Conservation (phyloP, 2,888 invertebrate species). For the Epinotia ramella region DNA sequence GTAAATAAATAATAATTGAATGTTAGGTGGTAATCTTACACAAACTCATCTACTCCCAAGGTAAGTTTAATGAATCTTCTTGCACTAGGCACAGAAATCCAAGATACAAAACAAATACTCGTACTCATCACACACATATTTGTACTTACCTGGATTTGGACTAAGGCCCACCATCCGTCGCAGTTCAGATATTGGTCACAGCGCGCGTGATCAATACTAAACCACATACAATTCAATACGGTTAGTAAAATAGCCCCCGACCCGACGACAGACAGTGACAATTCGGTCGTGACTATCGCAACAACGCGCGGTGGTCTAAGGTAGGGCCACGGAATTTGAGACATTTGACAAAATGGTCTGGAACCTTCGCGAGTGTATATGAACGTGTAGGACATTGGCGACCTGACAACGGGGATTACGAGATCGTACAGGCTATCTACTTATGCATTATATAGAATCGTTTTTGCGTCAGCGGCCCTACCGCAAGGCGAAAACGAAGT, state of each 20-base stretch:
- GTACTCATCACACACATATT: not conserved
- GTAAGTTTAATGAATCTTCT: too few relatives aligned
- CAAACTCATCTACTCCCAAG: too few relatives aligned
- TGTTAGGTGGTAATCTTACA: too few relatives aligned
- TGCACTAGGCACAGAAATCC: too few relatives aligned
- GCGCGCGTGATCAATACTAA: not conserved
- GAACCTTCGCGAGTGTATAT: not conserved
- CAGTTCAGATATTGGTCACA: not conserved
- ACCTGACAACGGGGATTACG: too few relatives aligned
- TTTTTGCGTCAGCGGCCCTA: not conserved
- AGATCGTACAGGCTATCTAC: too few relatives aligned
- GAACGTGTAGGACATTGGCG: not conserved
- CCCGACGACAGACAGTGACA: slow-evolving; percentile 58
- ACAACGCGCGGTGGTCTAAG: slow-evolving; percentile 49
- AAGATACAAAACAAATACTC: too few relatives aligned
- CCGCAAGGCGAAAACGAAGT: too few relatives aligned
- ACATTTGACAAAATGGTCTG: slow-evolving; percentile 13
- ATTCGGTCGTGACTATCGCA: slow-evolving; percentile 65
- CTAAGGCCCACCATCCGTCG: not conserved
- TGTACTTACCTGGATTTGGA: not conserved
- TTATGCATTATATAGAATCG: too few relatives aligned
- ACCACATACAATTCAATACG: not conserved
- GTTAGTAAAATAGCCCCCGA: slow-evolving; percentile 10
- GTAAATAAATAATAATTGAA: too few relatives aligned
- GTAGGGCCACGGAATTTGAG: slow-evolving; percentile 19